A percentile compares a stretch with the other conserved stretches of the same genome.
Conservation (phyloP, 2,797 vertebrate species). For the Artibeus lituratus region DNA sequence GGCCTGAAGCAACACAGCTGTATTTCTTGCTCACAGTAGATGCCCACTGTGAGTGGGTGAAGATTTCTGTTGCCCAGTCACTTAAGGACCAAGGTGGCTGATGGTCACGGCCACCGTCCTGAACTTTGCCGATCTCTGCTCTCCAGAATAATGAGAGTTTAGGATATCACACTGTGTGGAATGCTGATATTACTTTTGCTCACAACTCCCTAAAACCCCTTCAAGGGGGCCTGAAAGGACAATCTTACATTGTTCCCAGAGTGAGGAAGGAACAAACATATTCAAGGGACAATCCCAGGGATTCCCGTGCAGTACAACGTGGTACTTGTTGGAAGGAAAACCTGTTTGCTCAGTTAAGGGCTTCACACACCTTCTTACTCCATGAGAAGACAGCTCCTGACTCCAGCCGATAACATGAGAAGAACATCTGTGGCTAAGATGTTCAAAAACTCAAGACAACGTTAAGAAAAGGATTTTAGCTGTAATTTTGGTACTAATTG, state of each 20-base stretch:
- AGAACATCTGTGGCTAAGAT: background rate
- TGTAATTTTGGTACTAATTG: background rate
- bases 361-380: background rate
- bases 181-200: background rate
- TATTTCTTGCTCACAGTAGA: background rate
- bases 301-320: background rate
- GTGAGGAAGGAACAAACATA: background rate
- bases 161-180: background rate
- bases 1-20: background rate
- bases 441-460: background rate
- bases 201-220: background rate
- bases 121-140: background rate
- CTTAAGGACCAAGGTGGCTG: background rate
- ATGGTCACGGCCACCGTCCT: fast-evolving
- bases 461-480: background rate
- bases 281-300: background rate
- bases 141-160: background rate
- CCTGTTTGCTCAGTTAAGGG: background rate
- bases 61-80: background rate
- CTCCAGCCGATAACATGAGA: background rate
- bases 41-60: background rate
- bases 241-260: background rate
- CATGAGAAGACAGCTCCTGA: background rate
- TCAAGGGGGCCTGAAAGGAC: background rate
- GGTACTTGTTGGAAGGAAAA: background rate